Evolutionary conservation across 2,113 vertebrate genomes (phyloP).

Genomic region (Laticauda colubrina): DNA sequence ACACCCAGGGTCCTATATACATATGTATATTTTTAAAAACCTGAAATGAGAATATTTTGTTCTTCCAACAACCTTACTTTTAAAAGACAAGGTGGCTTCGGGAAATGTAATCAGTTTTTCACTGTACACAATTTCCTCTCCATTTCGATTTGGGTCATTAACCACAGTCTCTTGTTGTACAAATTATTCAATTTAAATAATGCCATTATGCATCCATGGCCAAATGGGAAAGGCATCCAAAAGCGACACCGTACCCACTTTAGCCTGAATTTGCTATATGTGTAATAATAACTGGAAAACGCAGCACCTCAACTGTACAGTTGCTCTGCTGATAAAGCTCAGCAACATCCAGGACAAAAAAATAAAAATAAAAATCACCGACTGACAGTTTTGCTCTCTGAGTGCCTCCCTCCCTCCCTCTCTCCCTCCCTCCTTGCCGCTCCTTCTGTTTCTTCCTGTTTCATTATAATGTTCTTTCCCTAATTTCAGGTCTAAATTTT

Average conservation of each 20-base stretch:
- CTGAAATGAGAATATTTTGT: neutral
- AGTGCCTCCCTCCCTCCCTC: neutral
- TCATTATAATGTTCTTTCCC: neutral
- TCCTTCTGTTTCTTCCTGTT: neutral
- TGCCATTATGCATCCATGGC: conserved; percentile 14
- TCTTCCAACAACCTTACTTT: conserved; percentile 35
- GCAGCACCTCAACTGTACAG: neutral
- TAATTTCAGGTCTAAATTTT: neutral
- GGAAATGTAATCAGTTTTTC: neutral
- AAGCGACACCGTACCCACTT: neutral
- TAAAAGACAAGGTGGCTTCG: neutral
- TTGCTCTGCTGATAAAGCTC: neutral
- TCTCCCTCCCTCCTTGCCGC: too few relatives aligned
- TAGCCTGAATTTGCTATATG: neutral
- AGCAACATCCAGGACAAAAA: neutral
- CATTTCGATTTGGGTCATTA: conserved; percentile 51
- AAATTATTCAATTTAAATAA: conserved; percentile 19
- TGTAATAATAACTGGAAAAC: neutral
- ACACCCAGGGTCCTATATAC: neutral
- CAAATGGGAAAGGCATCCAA: conserved; percentile 3
- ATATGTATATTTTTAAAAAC: neutral
- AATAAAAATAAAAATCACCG: neutral
- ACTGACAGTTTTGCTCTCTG: neutral
- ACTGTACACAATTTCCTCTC: conserved; percentile 33
- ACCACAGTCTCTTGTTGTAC: conserved; percentile 24